These are phyloP conservation scores for Phalloptychus januarius DNA, from an alignment of 2,797 vertebrate species.

Conservation along the genomic window DNA sequence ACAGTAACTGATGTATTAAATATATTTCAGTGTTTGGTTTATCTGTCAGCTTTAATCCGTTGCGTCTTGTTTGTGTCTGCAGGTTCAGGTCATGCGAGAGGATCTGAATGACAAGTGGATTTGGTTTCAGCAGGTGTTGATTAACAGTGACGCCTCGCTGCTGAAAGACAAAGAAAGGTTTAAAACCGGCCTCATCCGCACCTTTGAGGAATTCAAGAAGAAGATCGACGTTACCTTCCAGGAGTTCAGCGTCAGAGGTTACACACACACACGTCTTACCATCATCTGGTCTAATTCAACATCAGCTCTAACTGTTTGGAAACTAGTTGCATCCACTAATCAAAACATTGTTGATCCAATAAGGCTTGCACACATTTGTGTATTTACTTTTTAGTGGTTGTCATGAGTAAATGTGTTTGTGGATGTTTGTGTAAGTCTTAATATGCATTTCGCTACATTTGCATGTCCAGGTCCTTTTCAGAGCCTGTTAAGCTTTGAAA, in stretches of 20 bases:
- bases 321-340: background rate
- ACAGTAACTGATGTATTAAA: background rate
- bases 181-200: slow-evolving; percentile 80
- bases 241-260: slow-evolving; percentile 82
- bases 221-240: slow-evolving; percentile 78
- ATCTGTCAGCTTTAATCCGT: background rate
- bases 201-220: slow-evolving; percentile 85
- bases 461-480: slow-evolving; percentile 81
- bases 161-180: slow-evolving; percentile 87
- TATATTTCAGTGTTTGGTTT: background rate
- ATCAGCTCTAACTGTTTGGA: slow-evolving; percentile 18
- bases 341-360: background rate
- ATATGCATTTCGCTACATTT: background rate
- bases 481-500: slow-evolving; percentile 62
- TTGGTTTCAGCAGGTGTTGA: slow-evolving; percentile 84
- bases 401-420: background rate
- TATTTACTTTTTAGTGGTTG: background rate
- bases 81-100: slow-evolving; percentile 84
- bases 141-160: slow-evolving; percentile 83
- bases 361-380: background rate
- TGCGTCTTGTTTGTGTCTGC: background rate
- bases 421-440: background rate
- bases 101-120: slow-evolving; percentile 82
- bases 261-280: background rate
- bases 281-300: slow-evolving; percentile 1